Conservation (phyloP, 2,888 invertebrate genomes). For the Leptinotarsa tumamoca region DNA sequence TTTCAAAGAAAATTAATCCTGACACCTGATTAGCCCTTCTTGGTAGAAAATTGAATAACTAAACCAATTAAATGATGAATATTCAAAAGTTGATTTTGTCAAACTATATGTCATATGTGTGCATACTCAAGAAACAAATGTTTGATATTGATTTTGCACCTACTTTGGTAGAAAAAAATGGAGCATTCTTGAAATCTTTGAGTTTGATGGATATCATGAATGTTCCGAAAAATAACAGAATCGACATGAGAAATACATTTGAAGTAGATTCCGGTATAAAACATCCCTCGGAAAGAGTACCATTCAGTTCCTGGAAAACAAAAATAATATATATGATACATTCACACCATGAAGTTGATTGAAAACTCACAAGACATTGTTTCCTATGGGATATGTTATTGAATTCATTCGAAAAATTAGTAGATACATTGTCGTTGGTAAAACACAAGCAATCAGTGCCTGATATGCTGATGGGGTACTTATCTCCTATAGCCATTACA, state of each 20-base stretch:
- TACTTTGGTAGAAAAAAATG: slow-evolving; percentile 78
- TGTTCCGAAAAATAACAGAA: slow-evolving; percentile 91
- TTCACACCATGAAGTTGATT: neutral
- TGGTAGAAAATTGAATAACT: too few species aligned
- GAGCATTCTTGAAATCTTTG: slow-evolving; percentile 91
- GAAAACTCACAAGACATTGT: neutral
- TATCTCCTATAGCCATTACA: slow-evolving; percentile 86
- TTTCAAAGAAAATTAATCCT: too few species aligned
- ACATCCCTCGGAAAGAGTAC: slow-evolving; percentile 80
- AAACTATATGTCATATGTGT: too few species aligned
- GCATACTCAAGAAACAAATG: too few species aligned
- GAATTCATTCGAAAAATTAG: too few species aligned
- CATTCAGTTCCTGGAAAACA: slow-evolving; percentile 75
- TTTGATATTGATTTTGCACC: neutral
- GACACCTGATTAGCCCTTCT: too few species aligned
- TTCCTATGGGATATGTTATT: neutral
- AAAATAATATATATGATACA: slow-evolving; percentile 56
- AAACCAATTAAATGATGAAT: too few species aligned
- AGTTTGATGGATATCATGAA: slow-evolving; percentile 88
- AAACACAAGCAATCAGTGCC: slow-evolving; percentile 65
- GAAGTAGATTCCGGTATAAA: slow-evolving; percentile 77
- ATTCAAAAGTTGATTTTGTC: too few species aligned
- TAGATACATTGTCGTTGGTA: too few species aligned
- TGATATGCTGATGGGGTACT: slow-evolving; percentile 80
- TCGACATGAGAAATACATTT: slow-evolving; percentile 95